Conservation (phyloP, 2,797 vertebrate species). For the Hippopotamyrus pictus region DNA sequence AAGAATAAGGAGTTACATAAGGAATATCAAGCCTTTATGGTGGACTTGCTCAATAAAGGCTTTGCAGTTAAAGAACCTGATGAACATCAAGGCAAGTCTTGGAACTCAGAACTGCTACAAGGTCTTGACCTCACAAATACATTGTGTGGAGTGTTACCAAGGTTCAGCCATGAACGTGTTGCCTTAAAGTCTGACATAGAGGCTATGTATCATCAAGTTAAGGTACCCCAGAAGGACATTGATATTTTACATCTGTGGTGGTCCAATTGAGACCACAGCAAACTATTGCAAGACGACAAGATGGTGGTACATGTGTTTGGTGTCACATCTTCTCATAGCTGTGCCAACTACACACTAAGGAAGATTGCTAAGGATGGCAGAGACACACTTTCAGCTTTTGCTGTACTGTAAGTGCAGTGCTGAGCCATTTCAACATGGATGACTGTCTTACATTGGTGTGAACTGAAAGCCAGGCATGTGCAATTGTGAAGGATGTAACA, state of each 20-base stretch:
- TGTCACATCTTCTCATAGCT: not conserved
- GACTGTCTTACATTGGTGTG: not conserved
- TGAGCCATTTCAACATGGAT: not conserved
- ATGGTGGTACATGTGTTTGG: not conserved
- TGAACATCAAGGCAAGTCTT: not conserved
- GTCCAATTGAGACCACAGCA: not conserved
- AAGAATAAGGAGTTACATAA: not conserved
- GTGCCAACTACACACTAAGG: not conserved
- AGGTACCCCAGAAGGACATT: not conserved
- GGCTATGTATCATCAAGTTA: not conserved
- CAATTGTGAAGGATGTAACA: not conserved
- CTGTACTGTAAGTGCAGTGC: not conserved
- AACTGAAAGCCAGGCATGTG: not conserved
- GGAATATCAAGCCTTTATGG: not conserved
- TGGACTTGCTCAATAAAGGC: not conserved
- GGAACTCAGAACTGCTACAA: not conserved
- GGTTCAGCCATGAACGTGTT: not conserved
- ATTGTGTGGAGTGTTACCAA: not conserved
- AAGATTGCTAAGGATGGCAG: not conserved
- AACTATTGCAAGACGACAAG: not conserved
- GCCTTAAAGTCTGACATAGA: not conserved
- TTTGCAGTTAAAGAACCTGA: not conserved
- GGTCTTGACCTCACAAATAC: not conserved
- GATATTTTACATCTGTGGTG: not conserved
- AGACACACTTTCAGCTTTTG: not conserved